Percentiles rank a stretch among this genome's conserved stretches.
Conservation (phyloP, 1,140 invertebrate species). For the Planococcus citri region DNA sequence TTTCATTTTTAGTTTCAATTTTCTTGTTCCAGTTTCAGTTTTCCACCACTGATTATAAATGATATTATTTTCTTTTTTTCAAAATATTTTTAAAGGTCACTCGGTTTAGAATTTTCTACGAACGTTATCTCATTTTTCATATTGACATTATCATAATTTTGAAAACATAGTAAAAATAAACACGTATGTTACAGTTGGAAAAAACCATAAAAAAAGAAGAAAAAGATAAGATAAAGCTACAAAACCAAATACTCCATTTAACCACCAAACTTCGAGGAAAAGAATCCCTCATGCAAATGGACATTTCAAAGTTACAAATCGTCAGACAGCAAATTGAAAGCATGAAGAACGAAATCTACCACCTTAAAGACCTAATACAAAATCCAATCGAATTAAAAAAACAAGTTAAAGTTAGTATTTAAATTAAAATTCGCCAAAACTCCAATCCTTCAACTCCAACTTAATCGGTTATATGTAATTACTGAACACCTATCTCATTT, state of each 20-base stretch:
- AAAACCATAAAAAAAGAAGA: neutral
- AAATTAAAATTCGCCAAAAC: too few relatives aligned
- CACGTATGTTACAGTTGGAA: neutral
- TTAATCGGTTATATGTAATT: too few relatives aligned
- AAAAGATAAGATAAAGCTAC: neutral
- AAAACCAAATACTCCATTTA: neutral
- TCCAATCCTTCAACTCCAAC: too few relatives aligned
- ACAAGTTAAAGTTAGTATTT: neutral
- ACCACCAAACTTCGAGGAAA: neutral
- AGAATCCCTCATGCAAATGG: neutral
- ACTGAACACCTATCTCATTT: neutral
- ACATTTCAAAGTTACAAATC: neutral
- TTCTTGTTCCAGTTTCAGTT: too few relatives aligned
- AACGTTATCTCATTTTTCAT: too few relatives aligned
- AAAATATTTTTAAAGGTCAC: too few relatives aligned
- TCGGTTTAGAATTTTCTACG: too few relatives aligned
- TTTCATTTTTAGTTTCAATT: too few relatives aligned
- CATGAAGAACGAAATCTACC: neutral
- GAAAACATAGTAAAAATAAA: too few relatives aligned
- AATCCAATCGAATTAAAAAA: neutral
- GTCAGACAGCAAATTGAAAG: neutral
- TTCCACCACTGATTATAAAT: too few relatives aligned
- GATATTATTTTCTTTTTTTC: too few relatives aligned
- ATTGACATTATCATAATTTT: too few relatives aligned
- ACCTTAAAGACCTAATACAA: neutral